phyloP scores from a whole-genome alignment of 2,113 vertebrate genomes.

The Microcebus griseorufus region DNA sequence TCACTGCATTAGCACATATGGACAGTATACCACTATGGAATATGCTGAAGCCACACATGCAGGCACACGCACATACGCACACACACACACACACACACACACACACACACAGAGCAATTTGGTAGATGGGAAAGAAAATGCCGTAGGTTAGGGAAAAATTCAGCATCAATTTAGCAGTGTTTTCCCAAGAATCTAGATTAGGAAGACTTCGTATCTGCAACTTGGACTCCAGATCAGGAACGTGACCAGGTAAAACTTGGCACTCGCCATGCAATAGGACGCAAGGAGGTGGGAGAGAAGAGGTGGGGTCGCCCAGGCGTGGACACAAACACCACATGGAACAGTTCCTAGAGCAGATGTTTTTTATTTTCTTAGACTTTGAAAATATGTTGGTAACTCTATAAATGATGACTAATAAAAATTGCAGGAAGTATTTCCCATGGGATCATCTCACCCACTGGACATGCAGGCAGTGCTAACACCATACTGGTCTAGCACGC shows the following conservation, averaged over 20 bases:
- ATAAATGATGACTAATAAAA: neutral
- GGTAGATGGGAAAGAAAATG: neutral
- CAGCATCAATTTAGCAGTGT: too few relatives aligned
- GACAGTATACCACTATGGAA: neutral
- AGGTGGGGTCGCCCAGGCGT: neutral
- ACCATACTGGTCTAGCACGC: fast-evolving
- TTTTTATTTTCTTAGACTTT: neutral
- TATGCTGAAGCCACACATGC: neutral
- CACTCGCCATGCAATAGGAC: fast-evolving
- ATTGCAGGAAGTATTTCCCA: neutral
- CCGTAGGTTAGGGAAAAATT: neutral
- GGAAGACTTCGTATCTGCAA: neutral
- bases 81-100: neutral
- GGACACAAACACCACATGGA: neutral
- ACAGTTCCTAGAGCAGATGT: fast-evolving
- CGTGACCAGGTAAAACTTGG: neutral
- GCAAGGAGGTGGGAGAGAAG: neutral
- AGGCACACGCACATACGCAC: neutral
- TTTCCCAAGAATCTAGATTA: neutral
- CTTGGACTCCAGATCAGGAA: neutral
- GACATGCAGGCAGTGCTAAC: fast-evolving
- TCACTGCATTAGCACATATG: fast-evolving
- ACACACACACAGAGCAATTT: neutral
- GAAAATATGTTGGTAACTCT: neutral
- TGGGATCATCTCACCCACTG: too few relatives aligned